Evolutionary conservation across 2,113 vertebrate genomes (phyloP).

Genomic region (Struthio camelus): DNA sequence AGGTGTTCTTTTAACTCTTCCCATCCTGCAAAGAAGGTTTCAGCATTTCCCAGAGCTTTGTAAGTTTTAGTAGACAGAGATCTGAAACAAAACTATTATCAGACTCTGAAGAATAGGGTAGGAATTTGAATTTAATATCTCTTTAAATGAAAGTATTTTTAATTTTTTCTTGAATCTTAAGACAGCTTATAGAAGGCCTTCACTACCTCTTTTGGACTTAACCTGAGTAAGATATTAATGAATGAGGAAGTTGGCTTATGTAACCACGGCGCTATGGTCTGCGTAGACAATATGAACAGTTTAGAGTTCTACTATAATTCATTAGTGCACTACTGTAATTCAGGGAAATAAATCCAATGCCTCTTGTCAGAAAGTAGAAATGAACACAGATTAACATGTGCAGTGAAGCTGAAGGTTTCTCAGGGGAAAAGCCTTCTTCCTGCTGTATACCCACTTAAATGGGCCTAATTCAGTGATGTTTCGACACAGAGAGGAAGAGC

Average conservation of each 20-base stretch:
- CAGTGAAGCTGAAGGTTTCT: not conserved
- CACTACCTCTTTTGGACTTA: not conserved
- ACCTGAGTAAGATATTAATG: conserved; percentile 18
- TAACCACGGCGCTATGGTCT: conserved; percentile 27
- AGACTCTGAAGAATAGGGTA: not conserved
- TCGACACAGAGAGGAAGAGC: not conserved
- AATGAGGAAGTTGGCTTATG: not conserved
- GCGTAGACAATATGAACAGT: conserved; percentile 12
- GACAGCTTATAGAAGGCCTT: not conserved
- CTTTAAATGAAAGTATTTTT: not conserved
- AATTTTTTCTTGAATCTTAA: not conserved
- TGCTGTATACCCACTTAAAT: not conserved
- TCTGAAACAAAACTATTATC: not conserved
- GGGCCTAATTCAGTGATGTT: not conserved
- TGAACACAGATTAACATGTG: conserved; percentile 32
- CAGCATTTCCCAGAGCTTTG: not conserved
- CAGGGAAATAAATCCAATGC: conserved; percentile 50
- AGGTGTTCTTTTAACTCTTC: not conserved
- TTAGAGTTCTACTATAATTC: conserved; percentile 28
- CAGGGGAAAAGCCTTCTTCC: not conserved
- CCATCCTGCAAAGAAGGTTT: not conserved
- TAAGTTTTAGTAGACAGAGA: not conserved
- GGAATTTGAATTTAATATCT: not conserved
- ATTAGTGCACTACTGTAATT: conserved; percentile 15
- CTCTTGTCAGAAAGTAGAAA: conserved; percentile 34